A percentile compares a stretch with the other conserved stretches of the same genome.
Conservation (phyloP, 2,113 vertebrate species). For the Thoracochromis brauschi region DNA sequence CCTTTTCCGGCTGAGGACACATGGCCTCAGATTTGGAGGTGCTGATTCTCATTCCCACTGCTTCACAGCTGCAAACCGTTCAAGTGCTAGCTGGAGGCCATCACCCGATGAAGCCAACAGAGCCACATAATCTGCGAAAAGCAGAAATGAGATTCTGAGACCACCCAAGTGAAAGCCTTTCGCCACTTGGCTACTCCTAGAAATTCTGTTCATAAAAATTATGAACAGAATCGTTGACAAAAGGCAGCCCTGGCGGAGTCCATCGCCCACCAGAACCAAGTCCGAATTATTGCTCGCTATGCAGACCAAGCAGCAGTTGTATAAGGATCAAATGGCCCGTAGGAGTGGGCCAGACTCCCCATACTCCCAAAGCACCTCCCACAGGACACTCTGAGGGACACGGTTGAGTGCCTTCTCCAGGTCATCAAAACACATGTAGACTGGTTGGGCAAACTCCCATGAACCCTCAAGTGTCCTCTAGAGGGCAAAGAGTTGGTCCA, state of each 20-base stretch:
- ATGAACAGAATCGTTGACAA: background rate
- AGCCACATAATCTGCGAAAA: background rate
- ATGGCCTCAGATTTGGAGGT: background rate
- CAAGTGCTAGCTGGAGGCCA: background rate
- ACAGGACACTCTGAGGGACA: background rate
- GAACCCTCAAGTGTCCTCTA: background rate
- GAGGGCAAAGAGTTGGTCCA: background rate
- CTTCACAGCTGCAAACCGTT: rapidly evolving
- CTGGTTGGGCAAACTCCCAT: background rate
- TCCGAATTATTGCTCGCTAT: background rate
- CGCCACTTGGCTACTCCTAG: rapidly evolving
- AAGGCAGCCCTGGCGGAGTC: background rate
- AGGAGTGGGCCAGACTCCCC: background rate
- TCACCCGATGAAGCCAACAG: background rate
- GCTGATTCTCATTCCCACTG: background rate
- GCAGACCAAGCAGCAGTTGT: background rate
- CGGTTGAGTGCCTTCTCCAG: background rate
- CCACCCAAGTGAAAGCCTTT: background rate
- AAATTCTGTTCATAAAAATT: background rate
- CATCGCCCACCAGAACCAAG: background rate
- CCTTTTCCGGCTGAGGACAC: background rate
- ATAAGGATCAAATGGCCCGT: background rate
- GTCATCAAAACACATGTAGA: background rate
- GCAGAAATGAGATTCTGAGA: background rate
- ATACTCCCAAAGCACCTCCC: background rate